Evolutionary conservation across 2,888 invertebrate species (phyloP), one percentile per base, ranked within the genome.

Genomic region (Aproaerema taeniolella): DNA sequence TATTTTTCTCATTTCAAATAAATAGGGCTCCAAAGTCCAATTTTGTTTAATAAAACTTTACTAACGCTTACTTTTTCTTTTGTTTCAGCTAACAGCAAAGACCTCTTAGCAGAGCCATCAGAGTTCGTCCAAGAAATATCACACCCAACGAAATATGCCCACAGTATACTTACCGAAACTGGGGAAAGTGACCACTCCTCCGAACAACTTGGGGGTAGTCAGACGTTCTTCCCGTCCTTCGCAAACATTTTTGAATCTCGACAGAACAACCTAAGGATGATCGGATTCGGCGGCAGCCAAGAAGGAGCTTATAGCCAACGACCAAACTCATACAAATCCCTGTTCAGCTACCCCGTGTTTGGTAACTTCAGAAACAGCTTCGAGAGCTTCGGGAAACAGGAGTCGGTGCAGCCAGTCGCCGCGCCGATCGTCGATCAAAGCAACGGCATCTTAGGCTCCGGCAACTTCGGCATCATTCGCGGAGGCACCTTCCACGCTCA

Each of bases 401-500:
- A 64, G 1, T 70, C 73, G 0, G 55, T 67, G 4, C 72, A 64
- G 11, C n/a, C n/a, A n/a, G n/a, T n/a, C n/a, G n/a, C n/a, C n/a
- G 87, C 82, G 42, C 81, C 76, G 16, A 65, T 74, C 37, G 81
- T 83, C 8, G 85, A 87, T 31, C 87, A 89, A 1, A 89, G 89
- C 52, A 88, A 90, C 13, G 89, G 91, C 31, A 86, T 95, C 9
- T 76, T 95, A 3, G 92, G 95, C 4, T 95, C 95, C 1, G 95
- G 95, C 1, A 95, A 95, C 71, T 95, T 95, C 58, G 95, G 95
- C 0, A 94, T 96, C 1, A 92, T 96, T 35, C 89, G 91, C 40
- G 96, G 96, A 2, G 96, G 95, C 2, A 95, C 95, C 2, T 96
- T 95, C 77, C 94, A 94, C 54, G 91, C 92, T 13, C 91, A 91